Evolutionary conservation across 2,888 invertebrate species (phyloP).

Genomic region (Epicampocera succincta): DNA sequence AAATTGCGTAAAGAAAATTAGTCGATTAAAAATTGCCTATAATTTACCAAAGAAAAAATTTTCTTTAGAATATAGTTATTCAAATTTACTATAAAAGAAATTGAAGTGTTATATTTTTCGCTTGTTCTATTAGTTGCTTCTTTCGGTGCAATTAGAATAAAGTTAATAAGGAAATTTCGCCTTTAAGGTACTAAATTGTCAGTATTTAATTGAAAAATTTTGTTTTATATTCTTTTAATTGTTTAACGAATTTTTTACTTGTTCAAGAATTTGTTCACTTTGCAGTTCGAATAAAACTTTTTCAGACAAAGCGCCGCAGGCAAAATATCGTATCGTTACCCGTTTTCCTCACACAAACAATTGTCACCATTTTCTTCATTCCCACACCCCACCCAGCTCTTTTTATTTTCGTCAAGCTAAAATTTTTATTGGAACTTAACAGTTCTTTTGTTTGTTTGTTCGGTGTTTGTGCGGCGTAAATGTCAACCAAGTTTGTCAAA

Average conservation of each 20-base stretch:
- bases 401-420: constrained; percentile 13
- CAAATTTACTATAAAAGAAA: too few species aligned
- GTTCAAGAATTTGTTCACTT: constrained; percentile 3
- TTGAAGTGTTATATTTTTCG: too few species aligned
- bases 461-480: constrained; percentile 44
- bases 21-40: too few species aligned
- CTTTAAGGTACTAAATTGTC: too few species aligned
- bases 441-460: constrained; percentile 8
- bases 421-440: constrained; percentile 10
- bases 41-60: too few species aligned
- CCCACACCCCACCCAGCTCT: not conserved
- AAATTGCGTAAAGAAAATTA: too few species aligned
- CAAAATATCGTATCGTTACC: constrained; percentile 19
- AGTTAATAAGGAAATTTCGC: too few species aligned
- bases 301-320: not conserved
- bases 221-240: not conserved
- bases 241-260: not conserved
- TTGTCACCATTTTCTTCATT: constrained; percentile 22
- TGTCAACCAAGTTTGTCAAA: constrained; percentile 63
- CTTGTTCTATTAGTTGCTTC: too few species aligned
- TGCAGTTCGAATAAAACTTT: constrained; percentile 28
- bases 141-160: too few species aligned
- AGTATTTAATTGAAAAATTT: not conserved
- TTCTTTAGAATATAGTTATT: too few species aligned
- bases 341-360: constrained; percentile 4